phyloP scores from a whole-genome alignment of 2,888 invertebrate genomes.

The Drosophila quinaria region DNA sequence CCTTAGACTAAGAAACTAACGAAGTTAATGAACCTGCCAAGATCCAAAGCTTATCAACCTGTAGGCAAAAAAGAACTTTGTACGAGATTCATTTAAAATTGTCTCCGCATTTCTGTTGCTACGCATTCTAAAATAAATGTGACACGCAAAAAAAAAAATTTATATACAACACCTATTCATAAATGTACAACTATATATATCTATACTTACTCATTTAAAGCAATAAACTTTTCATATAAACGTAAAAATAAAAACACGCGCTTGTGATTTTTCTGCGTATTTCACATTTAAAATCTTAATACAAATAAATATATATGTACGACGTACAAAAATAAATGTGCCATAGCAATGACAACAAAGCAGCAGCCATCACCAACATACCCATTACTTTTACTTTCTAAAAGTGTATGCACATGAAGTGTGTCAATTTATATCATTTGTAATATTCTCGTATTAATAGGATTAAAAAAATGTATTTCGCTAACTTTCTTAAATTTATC shows the following conservation, averaged over 20 bases:
- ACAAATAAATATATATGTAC: slow-evolving; percentile 49
- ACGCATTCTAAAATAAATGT: slow-evolving; percentile 47
- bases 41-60: slow-evolving; percentile 15
- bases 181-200: slow-evolving; percentile 4
- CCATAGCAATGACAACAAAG: slow-evolving; percentile 27
- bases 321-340: slow-evolving; percentile 45
- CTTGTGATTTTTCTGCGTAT: slow-evolving; percentile 48
- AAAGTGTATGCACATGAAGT: background rate
- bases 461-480: no score
- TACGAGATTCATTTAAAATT: slow-evolving; percentile 2
- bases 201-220: slow-evolving; percentile 8
- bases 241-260: slow-evolving; percentile 57
- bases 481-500: no score
- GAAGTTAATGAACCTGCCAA: slow-evolving; percentile 58
- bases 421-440: no score
- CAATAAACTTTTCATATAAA: slow-evolving; percentile 37
- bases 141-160: slow-evolving; percentile 18
- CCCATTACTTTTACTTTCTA: background rate
- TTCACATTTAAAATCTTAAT: slow-evolving; percentile 51
- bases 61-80: slow-evolving; percentile 20
- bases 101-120: slow-evolving; percentile 34
- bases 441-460: no score
- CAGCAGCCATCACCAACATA: slow-evolving; percentile 22
- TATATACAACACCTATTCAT: background rate
- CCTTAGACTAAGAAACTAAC: slow-evolving; percentile 38